Conservation (phyloP, 2,797 vertebrate species). For the Apodemus agrarius region DNA sequence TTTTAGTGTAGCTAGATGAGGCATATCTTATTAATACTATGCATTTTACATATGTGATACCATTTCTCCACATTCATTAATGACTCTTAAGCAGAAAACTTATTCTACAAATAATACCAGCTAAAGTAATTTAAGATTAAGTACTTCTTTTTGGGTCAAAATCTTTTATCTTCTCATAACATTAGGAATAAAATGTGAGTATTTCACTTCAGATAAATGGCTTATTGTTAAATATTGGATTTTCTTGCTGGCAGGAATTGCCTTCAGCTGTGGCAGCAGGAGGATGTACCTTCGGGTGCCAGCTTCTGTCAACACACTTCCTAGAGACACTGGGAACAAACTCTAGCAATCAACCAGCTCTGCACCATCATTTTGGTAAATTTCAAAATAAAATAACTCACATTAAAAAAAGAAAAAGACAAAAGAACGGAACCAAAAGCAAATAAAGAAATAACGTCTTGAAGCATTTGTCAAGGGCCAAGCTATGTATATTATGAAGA, state of each 20-base stretch:
- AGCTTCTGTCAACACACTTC: neutral
- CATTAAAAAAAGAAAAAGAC: neutral
- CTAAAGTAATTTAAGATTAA: neutral
- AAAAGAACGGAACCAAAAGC: neutral
- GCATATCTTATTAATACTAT: neutral
- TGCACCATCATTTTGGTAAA: neutral
- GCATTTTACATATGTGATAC: neutral
- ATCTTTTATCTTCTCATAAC: neutral
- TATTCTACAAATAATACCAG: neutral
- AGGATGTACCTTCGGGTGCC: neutral
- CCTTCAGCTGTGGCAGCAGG: neutral
- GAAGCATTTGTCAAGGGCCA: neutral
- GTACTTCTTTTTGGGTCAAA: neutral
- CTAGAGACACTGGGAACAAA: neutral
- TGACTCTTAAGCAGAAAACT: neutral
- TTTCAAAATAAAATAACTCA: neutral
- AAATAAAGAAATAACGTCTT: neutral
- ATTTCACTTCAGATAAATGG: neutral
- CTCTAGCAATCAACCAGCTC: neutral
- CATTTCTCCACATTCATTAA: neutral
- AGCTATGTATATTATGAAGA: neutral
- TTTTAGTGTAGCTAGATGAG: neutral
- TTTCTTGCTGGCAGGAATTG: neutral
- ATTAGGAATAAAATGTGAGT: neutral
- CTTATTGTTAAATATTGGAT: neutral